Evolutionary conservation across 2,113 vertebrate genomes (phyloP).

Genomic region (Syngnathus scovelli): DNA sequence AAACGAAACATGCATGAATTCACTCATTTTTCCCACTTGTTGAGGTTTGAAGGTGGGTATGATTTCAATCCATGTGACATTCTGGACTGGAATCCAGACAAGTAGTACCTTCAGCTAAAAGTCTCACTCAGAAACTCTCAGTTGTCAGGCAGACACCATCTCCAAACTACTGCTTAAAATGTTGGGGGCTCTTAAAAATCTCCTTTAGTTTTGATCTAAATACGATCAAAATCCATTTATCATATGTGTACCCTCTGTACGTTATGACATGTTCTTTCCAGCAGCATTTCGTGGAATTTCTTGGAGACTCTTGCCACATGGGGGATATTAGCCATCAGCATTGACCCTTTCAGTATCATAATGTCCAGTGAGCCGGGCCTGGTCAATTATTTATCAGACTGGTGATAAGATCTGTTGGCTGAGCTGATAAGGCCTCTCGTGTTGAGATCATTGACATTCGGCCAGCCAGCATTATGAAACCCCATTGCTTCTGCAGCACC

Average conservation of each 20-base stretch:
- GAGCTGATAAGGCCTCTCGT: slow-evolving; percentile 62
- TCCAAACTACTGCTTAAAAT: neutral
- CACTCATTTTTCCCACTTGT: neutral
- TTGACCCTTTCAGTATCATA: slow-evolving; percentile 36
- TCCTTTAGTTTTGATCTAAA: neutral
- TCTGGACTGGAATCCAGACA: too few species aligned
- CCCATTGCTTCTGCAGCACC: slow-evolving; percentile 24
- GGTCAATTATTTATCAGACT: slow-evolving; percentile 66
- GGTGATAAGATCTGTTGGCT: slow-evolving; percentile 62
- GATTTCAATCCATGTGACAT: too few species aligned
- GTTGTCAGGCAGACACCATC: too few species aligned
- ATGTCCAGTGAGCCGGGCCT: slow-evolving; percentile 31
- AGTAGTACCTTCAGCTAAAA: too few species aligned
- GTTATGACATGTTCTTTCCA: neutral
- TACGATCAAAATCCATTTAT: neutral
- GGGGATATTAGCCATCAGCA: slow-evolving; percentile 1
- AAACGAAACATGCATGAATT: neutral
- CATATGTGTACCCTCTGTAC: neutral
- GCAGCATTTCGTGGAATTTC: slow-evolving; percentile 14
- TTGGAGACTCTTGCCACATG: neutral
- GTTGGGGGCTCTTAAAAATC: too few species aligned
- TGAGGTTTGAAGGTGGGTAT: neutral
- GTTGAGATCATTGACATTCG: slow-evolving; percentile 69
- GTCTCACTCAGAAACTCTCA: too few species aligned
- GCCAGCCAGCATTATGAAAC: slow-evolving; percentile 61